Base-by-base conservation (phyloP, 2,113 vertebrate genomes). In the Entelurus aequoreus region DNA sequence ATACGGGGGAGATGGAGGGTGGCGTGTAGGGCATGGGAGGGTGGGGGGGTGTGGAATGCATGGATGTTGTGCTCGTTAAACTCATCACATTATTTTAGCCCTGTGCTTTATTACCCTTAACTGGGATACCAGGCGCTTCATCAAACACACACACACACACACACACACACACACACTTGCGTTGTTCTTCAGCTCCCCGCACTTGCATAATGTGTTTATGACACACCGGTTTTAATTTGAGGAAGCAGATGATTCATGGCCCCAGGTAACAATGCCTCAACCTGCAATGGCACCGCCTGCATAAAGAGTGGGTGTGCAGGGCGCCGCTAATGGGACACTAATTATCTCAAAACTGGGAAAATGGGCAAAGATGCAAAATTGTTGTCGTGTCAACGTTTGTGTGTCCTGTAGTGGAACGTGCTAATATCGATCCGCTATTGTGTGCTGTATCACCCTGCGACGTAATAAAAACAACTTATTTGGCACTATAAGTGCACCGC, bases 11-110 rank as follows among this genome's bases (percentile, higher is more conserved):
- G 28, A 28, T 28, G 28, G 62, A 68, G 72, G 62, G 49, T 58
- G 62, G 63, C 48, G 55, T 66, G 49, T 54, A 66, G 53, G 54
- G 71, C 56, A 63, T 51, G 72, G 78, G 69, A 76, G 64, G 69
- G 78, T 49, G 21, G 28, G 4, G 40, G 2, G 12, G 4, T 9
- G 42, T 63, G 76, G 65, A 79, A 85, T 75, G 82, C 84, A 76
- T 81, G 82, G 80, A 77, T 81, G 77, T 78, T 78, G 77, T 77
- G 78, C 82, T 86, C 83, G 85, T 89, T 90, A 86, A 87, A 79
- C 82, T 87, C 84, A 86, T 90, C 85, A 88, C 81, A 84, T 86
- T 85, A 80, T 85, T 86, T 89, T 87, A 88, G 79, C 66, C 63
- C 57, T 46, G 61, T 74, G 80, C 81, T 90, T 86, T 85, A 85